Base-by-base conservation (phyloP, 2,797 vertebrate species). In the Hippopotamyrus pictus region DNA sequence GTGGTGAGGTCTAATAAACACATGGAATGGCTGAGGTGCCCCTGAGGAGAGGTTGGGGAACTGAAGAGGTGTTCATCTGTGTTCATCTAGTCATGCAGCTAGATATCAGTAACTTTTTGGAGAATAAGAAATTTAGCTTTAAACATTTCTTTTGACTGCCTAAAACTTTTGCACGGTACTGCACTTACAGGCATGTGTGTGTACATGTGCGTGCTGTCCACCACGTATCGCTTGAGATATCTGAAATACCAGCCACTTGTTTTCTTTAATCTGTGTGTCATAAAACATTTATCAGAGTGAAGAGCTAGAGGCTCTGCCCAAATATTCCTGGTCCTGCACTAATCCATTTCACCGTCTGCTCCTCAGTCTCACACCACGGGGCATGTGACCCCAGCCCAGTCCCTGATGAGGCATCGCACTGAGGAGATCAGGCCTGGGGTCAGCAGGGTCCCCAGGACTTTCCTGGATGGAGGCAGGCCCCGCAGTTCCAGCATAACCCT, bases 341-440 rank as follows among this genome's bases (percentile, higher is more conserved):
- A 17, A 54, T 29, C 65, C 25, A 25, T 17, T 12, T 54, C 25
- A 51, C 50, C 84, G 29, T 86, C 25, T 86, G 8, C 22, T 90
- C 48, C n/a, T 53, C 85, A 96, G 95, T n/a, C 22, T 79, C 91
- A 92, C 44, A 73, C 65, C 65, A 17, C 29, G 5, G 65, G 90
- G 46, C 41, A 89, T 0, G 59, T 94, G 89, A 95, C 95, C 0
- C 94, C 95, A 2, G 95, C 94, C 65, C 88, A 94, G 11, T 87
- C 94, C 0, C 92, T 97, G 89, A 95, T 96, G 93, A 94, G 91
- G 91, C 95, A 94, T 50, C 94, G 96, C 79, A 95, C 93, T 0
- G 92, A 95, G 1, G 93, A 94, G 0, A 2, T 92, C 0, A 95
- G 94, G 90, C 69, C 90, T 0, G 22, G 85, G 0, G 0, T 93